phyloP scores from a whole-genome alignment of 1,140 invertebrate genomes.

The Brachionus sp. region DNA sequence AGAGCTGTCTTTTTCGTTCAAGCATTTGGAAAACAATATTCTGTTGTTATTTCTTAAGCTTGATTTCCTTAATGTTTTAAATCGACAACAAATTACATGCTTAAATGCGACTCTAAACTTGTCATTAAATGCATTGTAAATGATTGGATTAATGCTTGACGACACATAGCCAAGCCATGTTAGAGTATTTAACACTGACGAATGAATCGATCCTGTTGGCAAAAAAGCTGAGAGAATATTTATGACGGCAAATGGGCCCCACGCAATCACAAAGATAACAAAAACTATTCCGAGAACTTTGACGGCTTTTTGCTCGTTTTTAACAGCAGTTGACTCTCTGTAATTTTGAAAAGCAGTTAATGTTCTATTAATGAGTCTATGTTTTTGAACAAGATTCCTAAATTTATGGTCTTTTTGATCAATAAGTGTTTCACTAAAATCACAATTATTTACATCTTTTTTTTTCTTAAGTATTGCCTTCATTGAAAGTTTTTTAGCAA shows the following conservation, averaged over 20 bases:
- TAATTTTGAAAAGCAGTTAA: not conserved
- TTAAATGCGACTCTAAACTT: conserved; percentile 24
- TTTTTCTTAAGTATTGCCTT: not conserved
- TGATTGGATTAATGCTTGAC: conserved; percentile 17
- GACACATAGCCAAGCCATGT: conserved; percentile 41
- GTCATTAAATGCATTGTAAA: conserved; percentile 44
- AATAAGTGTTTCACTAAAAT: not conserved
- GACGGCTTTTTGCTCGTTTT: conserved; percentile 45
- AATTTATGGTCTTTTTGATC: not conserved
- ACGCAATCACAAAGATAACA: conserved; percentile 44
- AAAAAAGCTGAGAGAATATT: conserved; percentile 9
- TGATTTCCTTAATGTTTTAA: not conserved
- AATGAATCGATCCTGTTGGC: not conserved
- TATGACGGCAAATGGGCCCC: conserved; percentile 24
- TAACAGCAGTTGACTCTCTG: conserved; percentile 19
- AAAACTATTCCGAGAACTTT: conserved; percentile 44
- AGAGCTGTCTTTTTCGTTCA: not conserved
- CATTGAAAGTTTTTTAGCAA: not conserved
- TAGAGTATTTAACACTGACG: not conserved
- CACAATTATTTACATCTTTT: not conserved
- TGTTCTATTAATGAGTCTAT: not conserved
- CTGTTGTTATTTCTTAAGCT: not conserved
- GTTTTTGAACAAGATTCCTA: not conserved
- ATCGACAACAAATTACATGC: not conserved
- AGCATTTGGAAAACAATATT: not conserved